Evolutionary conservation across 2,797 vertebrate species (phyloP), one percentile per base, ranked within the genome.

Genomic region (Acanthopagrus latus): DNA sequence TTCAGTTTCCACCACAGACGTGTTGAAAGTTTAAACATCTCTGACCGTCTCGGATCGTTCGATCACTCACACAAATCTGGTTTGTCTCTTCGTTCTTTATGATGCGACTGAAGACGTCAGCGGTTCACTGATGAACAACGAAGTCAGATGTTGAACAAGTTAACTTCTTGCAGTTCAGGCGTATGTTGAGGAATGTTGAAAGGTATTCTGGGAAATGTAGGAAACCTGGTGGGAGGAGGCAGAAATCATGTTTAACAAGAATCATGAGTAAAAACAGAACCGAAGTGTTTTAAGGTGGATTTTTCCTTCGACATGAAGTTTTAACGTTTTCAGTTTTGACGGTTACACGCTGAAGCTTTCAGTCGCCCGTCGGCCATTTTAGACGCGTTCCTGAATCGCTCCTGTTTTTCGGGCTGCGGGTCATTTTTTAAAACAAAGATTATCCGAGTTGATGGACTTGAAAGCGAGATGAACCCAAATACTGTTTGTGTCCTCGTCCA

Each of bases 401-500:
- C 29, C 29, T 33, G n/a, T 10, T 25, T 25, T 54, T 48, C 1
- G 7, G 59, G 3, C 47, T 55, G 8, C 16, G 16, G 44, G 38
- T 64, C 12, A 73, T 25, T 10, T 25, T 10, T 0, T 21, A 41
- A 56, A 56, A 23, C 23, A 18, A 76, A 58, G 4, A 33, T 14
- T 7, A 2, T 65, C 59, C 4, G 25, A 60, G 41, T 57, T 46
- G 66, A 78, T 62, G 0, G 52, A 77, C 25, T 54, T 54, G 27
- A 75, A 78, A 57, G 13, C 27, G 52, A 78, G 67, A 69, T 47
- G 62, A 90, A 81, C 77, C 72, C 71, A 51, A 76, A 82, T 12
- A 29, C 69, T 12, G 54, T 59, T 72, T 51, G 46, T 64, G 68
- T 85, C 60, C 21, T 54, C 20, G 47, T 78, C 77, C 83, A 80